These are phyloP conservation scores for Lepus oiostolus DNA, from an alignment of 2,797 vertebrate genomes.

Conservation along the genomic window DNA sequence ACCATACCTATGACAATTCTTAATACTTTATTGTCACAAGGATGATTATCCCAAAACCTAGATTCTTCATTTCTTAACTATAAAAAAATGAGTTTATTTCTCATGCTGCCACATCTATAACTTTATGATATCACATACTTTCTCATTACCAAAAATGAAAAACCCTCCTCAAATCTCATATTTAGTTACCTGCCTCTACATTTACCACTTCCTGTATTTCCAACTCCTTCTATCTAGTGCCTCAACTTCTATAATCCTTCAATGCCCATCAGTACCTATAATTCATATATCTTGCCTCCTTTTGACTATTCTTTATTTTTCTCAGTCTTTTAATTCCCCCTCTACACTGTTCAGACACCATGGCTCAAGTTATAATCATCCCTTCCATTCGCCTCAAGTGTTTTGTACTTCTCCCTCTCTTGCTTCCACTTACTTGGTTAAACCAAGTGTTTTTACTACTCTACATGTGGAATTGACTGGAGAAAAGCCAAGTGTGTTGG, in stretches of 20 bases:
- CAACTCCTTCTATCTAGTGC: not conserved
- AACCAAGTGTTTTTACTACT: not conserved
- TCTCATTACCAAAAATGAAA: not conserved
- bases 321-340: not conserved
- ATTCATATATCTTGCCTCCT: not conserved
- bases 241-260: not conserved
- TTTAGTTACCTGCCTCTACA: not conserved
- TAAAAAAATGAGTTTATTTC: not conserved
- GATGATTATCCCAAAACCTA: conserved; percentile 3
- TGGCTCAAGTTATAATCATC: not conserved
- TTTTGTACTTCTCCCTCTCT: not conserved
- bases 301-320: not conserved
- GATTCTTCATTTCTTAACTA: not conserved
- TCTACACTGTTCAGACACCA: not conserved
- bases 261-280: not conserved
- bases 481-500: not conserved
- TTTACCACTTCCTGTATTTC: not conserved
- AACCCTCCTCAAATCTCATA: not conserved
- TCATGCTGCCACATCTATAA: not conserved
- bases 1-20: not conserved
- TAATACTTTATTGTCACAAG: not conserved
- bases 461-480: not conserved
- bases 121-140: not conserved
- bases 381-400: not conserved
- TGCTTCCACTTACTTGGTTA: not conserved